A percentile compares a stretch with the other conserved stretches of the same genome.
Evolutionary conservation across 1,140 invertebrate genomes (phyloP).

Genomic region (Mercenaria mercenaria): DNA sequence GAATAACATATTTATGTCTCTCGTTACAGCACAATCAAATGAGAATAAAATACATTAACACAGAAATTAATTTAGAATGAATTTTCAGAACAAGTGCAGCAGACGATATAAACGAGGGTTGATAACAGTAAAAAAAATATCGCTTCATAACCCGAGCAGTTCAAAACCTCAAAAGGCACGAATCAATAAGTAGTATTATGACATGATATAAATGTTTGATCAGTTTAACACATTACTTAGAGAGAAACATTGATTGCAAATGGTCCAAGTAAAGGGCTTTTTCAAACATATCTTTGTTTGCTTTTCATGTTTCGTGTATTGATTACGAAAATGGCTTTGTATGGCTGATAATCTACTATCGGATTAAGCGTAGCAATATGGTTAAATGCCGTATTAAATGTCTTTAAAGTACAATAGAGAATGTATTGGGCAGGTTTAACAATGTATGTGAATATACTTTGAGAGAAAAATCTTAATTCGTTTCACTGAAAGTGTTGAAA

Average conservation of each 20-base stretch:
- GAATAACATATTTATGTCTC: too few species aligned
- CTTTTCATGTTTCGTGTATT: conserved; percentile 33
- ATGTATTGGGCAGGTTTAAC: not conserved
- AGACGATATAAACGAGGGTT: too few species aligned
- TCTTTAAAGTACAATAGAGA: not conserved
- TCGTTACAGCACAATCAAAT: too few species aligned
- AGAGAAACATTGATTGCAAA: conserved; percentile 35
- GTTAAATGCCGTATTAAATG: conserved; percentile 35
- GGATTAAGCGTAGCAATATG: conserved; percentile 24
- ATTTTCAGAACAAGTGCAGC: too few species aligned
- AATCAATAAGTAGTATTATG: conserved; percentile 5
- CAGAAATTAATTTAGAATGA: too few species aligned
- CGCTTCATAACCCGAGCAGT: too few species aligned
- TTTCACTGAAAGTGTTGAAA: too few species aligned
- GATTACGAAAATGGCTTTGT: not conserved
- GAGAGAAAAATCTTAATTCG: not conserved
- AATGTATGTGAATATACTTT: not conserved
- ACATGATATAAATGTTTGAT: conserved; percentile 34
- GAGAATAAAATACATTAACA: too few species aligned
- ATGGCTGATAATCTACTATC: conserved; percentile 52
- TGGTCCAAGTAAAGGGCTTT: conserved; percentile 41
- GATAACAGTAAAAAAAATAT: too few species aligned
- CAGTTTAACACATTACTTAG: conserved; percentile 26
- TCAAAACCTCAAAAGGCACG: too few species aligned
- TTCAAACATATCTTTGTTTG: conserved; percentile 42